Evolutionary conservation across 64 coral and sea anemone genomes (phyloP).

Genomic region (Montipora cactus): DNA sequence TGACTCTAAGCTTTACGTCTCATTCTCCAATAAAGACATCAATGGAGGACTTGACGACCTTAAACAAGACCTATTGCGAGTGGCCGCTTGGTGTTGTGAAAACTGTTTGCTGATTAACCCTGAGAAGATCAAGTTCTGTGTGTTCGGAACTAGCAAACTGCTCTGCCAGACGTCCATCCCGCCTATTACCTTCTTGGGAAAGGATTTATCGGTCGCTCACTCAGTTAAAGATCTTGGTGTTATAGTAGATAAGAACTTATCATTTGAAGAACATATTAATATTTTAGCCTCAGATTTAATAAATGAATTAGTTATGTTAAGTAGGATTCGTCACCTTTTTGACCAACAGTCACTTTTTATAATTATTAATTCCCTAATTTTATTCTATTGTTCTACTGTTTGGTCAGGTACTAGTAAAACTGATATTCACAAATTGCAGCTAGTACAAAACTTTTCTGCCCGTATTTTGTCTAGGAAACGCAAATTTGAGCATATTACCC

Average conservation of each 20-base stretch:
- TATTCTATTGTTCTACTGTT: constrained; percentile 10
- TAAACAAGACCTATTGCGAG: not conserved
- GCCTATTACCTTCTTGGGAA: not conserved
- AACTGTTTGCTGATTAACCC: constrained; percentile 24
- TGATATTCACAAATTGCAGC: constrained; percentile 33
- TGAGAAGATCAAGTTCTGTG: constrained; percentile 59
- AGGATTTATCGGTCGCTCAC: not conserved
- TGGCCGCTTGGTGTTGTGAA: constrained; percentile 36
- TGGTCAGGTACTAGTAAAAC: constrained; percentile 27
- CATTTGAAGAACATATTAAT: too few species aligned
- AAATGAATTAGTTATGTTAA: too few species aligned
- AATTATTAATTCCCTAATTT: constrained; percentile 12
- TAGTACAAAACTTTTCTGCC: constrained; percentile 31
- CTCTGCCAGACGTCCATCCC: not conserved
- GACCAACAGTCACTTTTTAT: not conserved
- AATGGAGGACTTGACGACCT: constrained; percentile 13
- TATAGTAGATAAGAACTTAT: too few species aligned
- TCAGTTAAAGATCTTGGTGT: not conserved
- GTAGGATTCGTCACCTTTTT: too few species aligned
- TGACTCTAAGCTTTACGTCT: not conserved
- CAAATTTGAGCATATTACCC: constrained; percentile 20
- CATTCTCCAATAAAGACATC: constrained; percentile 55
- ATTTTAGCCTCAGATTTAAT: too few species aligned
- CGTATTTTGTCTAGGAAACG: not conserved
- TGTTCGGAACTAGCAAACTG: constrained; percentile 20